Conservation (phyloP, 1,140 invertebrate species). For the Anastrepha ludens region DNA sequence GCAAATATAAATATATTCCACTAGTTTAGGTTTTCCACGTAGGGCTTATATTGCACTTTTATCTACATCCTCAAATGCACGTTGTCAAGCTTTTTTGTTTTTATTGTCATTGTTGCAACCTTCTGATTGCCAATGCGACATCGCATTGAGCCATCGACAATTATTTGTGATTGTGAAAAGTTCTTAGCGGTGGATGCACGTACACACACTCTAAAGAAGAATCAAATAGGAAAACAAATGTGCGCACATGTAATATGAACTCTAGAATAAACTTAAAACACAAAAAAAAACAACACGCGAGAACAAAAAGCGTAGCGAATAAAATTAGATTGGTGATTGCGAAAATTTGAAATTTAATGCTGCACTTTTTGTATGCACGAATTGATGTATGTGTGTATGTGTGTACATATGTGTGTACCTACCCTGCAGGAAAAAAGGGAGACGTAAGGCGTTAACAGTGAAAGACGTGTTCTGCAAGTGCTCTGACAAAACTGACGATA, state of each 20-base stretch:
- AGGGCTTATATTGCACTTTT: background rate
- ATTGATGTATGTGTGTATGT: too few species aligned
- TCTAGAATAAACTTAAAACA: too few species aligned
- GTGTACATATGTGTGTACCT: too few species aligned
- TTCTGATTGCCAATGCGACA: conserved; percentile 9
- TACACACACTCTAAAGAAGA: background rate
- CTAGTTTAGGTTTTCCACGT: too few species aligned
- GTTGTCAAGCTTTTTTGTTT: background rate
- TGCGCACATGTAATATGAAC: background rate
- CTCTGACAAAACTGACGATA: too few species aligned
- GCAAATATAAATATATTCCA: too few species aligned
- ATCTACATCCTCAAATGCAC: background rate
- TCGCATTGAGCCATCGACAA: background rate
- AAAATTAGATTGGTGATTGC: conserved; percentile 17
- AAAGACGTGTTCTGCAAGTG: too few species aligned
- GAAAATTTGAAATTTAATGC: conserved; percentile 12
- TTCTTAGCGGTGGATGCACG: too few species aligned
- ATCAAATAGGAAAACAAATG: background rate
- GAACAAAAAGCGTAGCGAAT: background rate
- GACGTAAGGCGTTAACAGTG: too few species aligned
- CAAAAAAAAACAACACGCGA: too few species aligned
- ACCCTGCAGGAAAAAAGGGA: too few species aligned
- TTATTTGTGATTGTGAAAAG: background rate
- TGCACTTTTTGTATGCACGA: background rate
- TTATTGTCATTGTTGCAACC: background rate